phyloP scores from a whole-genome alignment of 1,140 invertebrate genomes.

The Drosophila novamexicana region DNA sequence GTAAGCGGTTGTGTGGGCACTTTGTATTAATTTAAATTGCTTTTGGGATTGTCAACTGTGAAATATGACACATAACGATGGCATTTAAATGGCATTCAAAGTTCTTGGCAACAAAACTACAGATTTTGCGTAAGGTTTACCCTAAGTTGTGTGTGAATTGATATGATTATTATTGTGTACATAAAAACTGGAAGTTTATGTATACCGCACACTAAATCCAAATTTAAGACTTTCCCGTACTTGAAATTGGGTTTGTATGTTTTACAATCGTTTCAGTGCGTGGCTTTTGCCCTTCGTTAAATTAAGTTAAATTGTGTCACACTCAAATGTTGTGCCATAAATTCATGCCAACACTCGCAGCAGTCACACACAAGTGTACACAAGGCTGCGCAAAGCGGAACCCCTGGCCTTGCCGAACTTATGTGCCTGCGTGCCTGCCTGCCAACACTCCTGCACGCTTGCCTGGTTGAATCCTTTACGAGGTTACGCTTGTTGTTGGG shows the following conservation, averaged over 20 bases:
- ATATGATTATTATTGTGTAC: slow-evolving; percentile 10
- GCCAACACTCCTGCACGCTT: slow-evolving; percentile 12
- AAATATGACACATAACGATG: slow-evolving; percentile 57
- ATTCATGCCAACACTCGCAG: slow-evolving; percentile 68
- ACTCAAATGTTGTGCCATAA: slow-evolving; percentile 80
- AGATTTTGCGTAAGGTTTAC: slow-evolving; percentile 34
- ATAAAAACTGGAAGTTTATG: neutral
- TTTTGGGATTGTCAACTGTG: slow-evolving; percentile 69
- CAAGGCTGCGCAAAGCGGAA: slow-evolving; percentile 41
- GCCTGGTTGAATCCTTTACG: slow-evolving; percentile 52
- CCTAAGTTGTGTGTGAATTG: neutral
- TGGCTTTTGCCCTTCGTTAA: slow-evolving; percentile 58
- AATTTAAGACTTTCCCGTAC: slow-evolving; percentile 10
- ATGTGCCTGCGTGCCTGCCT: slow-evolving; percentile 42
- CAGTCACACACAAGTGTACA: slow-evolving; percentile 36
- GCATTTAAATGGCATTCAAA: slow-evolving; percentile 59
- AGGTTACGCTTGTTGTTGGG: slow-evolving; percentile 18
- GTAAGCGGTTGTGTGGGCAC: slow-evolving; percentile 31
- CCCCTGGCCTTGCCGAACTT: slow-evolving; percentile 38
- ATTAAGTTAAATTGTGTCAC: slow-evolving; percentile 81
- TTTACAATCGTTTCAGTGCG: slow-evolving; percentile 39
- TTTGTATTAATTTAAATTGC: slow-evolving; percentile 81
- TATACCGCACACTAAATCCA: slow-evolving; percentile 7
- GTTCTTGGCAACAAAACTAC: slow-evolving; percentile 54
- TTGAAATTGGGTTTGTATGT: slow-evolving; percentile 16